Conservation (phyloP, 2,888 invertebrate species). For the Chirona hameri region DNA sequence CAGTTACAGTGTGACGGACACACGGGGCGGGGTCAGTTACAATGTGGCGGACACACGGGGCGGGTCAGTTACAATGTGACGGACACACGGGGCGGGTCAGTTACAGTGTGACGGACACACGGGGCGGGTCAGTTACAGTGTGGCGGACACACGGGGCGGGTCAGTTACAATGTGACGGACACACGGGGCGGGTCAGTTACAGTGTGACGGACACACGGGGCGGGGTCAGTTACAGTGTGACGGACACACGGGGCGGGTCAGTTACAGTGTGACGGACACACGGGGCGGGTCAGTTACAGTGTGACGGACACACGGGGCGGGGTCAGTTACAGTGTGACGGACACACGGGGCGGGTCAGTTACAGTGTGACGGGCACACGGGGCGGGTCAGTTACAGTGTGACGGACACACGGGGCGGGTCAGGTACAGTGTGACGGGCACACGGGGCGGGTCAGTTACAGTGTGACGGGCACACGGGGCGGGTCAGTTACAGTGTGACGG, state of each 20-base stretch:
- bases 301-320: background rate
- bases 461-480: background rate
- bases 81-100: no score
- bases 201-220: background rate
- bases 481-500: conserved; percentile 49
- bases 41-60: background rate
- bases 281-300: no score
- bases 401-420: conserved; percentile 69
- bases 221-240: no score
- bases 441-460: no score
- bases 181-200: no score
- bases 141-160: background rate
- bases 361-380: conserved; percentile 45
- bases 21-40: no score
- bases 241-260: no score
- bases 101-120: conserved; percentile 46
- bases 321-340: conserved; percentile 49
- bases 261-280: conserved; percentile 46
- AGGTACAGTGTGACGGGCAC: conserved; percentile 55
- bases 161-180: conserved; percentile 48
- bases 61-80: no score
- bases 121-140: no score
- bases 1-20: conserved; percentile 47
- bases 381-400: no score
- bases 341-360: no score